Conservation (phyloP, 1,140 invertebrate species). For the Ptiloglossa arizonensis region DNA sequence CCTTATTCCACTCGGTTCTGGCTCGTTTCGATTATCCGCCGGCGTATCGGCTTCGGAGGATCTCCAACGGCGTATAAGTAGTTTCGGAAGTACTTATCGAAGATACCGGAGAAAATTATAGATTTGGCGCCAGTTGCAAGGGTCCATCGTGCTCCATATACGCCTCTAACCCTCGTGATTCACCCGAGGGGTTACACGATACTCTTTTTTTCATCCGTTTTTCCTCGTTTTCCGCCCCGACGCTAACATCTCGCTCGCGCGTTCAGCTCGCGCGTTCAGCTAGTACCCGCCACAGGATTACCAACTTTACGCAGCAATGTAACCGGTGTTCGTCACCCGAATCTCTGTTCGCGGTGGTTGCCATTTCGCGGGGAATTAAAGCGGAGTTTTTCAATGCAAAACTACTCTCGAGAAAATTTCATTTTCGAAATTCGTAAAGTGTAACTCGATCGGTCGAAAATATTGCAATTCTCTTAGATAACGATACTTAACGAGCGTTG, state of each 20-base stretch:
- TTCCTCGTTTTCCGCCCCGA: neutral
- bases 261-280: slow-evolving; percentile 71
- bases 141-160: neutral
- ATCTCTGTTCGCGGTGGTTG: neutral
- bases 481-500: too few species aligned
- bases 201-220: too few species aligned
- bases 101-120: slow-evolving; percentile 53
- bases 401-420: slow-evolving; percentile 42
- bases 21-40: slow-evolving; percentile 35
- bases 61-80: slow-evolving; percentile 53
- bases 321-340: slow-evolving; percentile 18
- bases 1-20: neutral
- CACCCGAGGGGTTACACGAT: slow-evolving; percentile 4
- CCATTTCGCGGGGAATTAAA: slow-evolving; percentile 44
- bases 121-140: slow-evolving; percentile 19
- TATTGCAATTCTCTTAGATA: too few species aligned
- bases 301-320: slow-evolving; percentile 29
- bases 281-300: slow-evolving; percentile 59
- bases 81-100: slow-evolving; percentile 55
- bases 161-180: neutral
- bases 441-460: too few species aligned
- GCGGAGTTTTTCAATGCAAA: slow-evolving; percentile 47
- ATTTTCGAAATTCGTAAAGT: too few species aligned
- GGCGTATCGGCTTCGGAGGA: slow-evolving; percentile 40
- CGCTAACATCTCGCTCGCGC: neutral